Percentiles rank a stretch among this genome's conserved stretches.
These are phyloP conservation scores for Amphiduros pacificus DNA, from an alignment of 2,888 invertebrate genomes.

Conservation along the genomic window DNA sequence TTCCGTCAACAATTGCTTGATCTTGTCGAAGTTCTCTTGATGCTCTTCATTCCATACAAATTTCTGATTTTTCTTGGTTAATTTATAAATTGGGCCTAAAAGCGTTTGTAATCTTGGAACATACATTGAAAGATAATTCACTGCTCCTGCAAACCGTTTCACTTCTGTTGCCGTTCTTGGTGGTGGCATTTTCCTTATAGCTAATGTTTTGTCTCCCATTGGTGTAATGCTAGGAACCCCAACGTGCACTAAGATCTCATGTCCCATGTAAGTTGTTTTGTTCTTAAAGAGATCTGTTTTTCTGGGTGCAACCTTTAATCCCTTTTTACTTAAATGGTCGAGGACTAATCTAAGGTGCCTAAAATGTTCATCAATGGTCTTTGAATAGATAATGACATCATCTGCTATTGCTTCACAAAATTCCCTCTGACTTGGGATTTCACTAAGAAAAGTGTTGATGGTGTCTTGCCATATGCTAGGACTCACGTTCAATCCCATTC, in stretches of 20 bases:
- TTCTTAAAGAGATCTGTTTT: background rate
- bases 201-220: background rate
- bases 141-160: background rate
- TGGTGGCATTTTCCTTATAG: background rate
- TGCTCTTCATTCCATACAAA: background rate
- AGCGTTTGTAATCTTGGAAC: background rate
- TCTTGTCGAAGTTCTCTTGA: background rate
- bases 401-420: background rate
- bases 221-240: background rate
- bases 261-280: background rate
- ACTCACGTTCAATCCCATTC: background rate
- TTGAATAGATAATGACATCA: background rate
- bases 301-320: too few species aligned
- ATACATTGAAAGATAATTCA: background rate
- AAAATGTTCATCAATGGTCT: background rate
- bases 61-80: background rate
- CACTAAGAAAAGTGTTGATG: background rate
- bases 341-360: background rate
- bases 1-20: background rate
- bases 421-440: background rate
- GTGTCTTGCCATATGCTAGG: background rate
- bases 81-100: too few species aligned
- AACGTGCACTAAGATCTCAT: background rate
- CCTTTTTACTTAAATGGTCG: background rate
- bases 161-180: background rate